Conservation (phyloP, 2,888 invertebrate genomes). For the Rhogogaster chlorosoma region DNA sequence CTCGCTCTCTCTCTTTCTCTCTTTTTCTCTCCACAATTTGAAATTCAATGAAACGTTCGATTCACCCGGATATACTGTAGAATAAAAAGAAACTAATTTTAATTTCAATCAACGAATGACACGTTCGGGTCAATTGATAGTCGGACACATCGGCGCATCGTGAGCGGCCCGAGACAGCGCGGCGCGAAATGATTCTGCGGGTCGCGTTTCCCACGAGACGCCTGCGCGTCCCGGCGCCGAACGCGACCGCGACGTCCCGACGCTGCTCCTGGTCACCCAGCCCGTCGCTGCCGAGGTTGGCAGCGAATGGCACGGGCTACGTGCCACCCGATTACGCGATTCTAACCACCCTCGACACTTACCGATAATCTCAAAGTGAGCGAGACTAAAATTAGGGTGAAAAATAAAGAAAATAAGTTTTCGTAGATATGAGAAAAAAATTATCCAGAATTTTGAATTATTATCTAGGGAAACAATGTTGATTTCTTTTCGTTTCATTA, state of each 20-base stretch:
- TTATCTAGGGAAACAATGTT: background rate
- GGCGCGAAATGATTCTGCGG: slow-evolving; percentile 72
- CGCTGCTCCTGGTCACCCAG: background rate
- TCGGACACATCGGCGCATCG: slow-evolving; percentile 45
- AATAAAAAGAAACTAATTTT: background rate
- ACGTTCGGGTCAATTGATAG: background rate
- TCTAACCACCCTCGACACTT: slow-evolving; percentile 2
- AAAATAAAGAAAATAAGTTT: background rate
- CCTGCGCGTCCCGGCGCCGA: slow-evolving; percentile 61
- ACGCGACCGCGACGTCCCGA: slow-evolving; percentile 43
- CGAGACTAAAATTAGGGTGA: background rate
- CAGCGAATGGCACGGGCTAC: slow-evolving; percentile 32
- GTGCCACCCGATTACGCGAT: slow-evolving; percentile 34
- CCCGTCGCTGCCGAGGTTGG: slow-evolving; percentile 12
- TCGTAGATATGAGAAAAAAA: background rate
- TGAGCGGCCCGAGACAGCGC: slow-evolving; percentile 58
- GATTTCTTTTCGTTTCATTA: background rate
- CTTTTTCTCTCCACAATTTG: background rate
- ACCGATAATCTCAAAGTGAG: background rate
- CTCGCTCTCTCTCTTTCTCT: background rate
- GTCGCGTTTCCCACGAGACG: slow-evolving; percentile 57
- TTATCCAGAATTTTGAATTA: background rate
- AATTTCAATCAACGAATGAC: slow-evolving; percentile 5
- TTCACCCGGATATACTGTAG: background rate
- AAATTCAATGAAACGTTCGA: background rate